Conservation (phyloP, 2,113 vertebrate genomes). For the Oxyruncus cristatus region DNA sequence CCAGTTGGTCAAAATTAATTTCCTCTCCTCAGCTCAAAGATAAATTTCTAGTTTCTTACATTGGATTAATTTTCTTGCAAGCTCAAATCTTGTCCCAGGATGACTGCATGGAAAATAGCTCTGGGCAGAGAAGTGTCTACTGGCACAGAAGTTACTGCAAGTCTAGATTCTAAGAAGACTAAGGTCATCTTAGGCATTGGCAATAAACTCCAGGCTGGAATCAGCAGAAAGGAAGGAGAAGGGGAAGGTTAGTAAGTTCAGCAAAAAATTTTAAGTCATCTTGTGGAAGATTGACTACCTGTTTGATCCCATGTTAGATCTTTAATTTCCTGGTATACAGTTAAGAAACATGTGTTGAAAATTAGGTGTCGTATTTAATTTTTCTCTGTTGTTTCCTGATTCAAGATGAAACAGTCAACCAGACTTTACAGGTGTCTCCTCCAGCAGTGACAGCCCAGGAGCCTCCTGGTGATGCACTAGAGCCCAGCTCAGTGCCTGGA, state of each 20-base stretch:
- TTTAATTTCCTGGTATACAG: not conserved
- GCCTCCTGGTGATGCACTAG: not conserved
- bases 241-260: not conserved
- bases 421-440: not conserved
- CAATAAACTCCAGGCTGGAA: not conserved
- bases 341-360: not conserved
- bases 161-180: not conserved
- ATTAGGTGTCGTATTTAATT: not conserved
- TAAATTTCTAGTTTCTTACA: not conserved
- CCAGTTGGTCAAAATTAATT: not conserved
- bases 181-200: not conserved
- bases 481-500: not conserved
- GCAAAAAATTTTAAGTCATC: not conserved
- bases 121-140: not conserved
- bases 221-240: not conserved
- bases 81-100: not conserved
- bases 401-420: not conserved
- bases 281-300: not conserved
- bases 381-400: not conserved
- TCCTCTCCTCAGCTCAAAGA: not conserved
- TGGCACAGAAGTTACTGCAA: not conserved
- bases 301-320: not conserved
- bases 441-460: not conserved
- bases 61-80: not conserved
- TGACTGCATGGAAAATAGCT: not conserved